Percentiles rank a stretch among this genome's conserved stretches.
These are phyloP conservation scores for Timema cristinae DNA, from an alignment of 2,888 invertebrate genomes.

Conservation along the genomic window DNA sequence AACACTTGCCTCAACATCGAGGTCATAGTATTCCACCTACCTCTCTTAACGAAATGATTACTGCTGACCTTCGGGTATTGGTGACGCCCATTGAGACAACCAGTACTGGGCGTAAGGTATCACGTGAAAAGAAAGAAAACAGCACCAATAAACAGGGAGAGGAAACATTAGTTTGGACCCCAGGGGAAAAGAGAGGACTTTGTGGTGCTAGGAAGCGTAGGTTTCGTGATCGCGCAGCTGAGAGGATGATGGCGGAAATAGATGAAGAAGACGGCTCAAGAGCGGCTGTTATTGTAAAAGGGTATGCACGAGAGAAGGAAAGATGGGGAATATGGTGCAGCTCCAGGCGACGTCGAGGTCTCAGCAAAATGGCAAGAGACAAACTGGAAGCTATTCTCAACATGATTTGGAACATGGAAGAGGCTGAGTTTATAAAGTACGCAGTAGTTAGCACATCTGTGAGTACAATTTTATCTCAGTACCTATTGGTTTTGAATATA, in stretches of 20 bases:
- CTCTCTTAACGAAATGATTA: too few species aligned
- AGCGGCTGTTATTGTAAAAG: conserved; percentile 27
- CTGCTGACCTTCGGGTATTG: too few species aligned
- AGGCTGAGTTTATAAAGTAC: conserved; percentile 36
- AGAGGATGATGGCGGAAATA: conserved; percentile 18
- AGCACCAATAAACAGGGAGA: too few species aligned
- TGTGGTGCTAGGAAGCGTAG: too few species aligned
- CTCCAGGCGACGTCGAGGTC: conserved; percentile 38
- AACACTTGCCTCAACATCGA: too few species aligned
- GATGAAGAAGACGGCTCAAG: conserved; percentile 20
- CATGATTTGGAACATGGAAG: conserved; percentile 41
- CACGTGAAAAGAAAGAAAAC: too few species aligned
- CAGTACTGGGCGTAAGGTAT: too few species aligned
- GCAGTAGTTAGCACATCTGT: conserved; percentile 27
- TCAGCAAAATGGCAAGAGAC: conserved; percentile 36
- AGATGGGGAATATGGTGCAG: conserved; percentile 42
- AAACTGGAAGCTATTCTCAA: conserved; percentile 40
- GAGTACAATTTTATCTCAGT: conserved; percentile 9
- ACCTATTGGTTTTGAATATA: background rate
- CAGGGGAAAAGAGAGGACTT: too few species aligned
- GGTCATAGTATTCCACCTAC: too few species aligned
- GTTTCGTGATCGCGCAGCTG: conserved; percentile 12
- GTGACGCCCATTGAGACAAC: too few species aligned
- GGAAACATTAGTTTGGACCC: too few species aligned
- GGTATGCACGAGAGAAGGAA: conserved; percentile 33